Evolutionary conservation across 2,888 invertebrate species (phyloP).

Genomic region (Lomographa bimaculata): DNA sequence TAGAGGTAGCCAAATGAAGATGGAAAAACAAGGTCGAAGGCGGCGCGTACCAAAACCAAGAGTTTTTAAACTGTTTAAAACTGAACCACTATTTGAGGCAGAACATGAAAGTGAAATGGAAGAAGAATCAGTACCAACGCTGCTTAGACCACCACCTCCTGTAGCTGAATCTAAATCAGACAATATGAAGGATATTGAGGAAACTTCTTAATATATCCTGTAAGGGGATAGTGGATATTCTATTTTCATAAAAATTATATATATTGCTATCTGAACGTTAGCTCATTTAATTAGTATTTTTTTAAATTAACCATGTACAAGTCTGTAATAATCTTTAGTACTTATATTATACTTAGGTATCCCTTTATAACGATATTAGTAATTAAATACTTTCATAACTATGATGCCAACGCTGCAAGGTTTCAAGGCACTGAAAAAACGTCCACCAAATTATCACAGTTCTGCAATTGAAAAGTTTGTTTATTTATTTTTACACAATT

Average conservation of each 20-base stretch:
- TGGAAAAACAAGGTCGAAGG: constrained; percentile 56
- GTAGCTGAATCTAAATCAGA: constrained; percentile 57
- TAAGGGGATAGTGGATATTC: too few relatives aligned
- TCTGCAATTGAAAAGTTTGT: too few relatives aligned
- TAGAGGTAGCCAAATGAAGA: constrained; percentile 47
- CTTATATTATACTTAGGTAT: too few relatives aligned
- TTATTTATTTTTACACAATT: constrained; percentile 11
- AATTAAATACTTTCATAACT: too few relatives aligned
- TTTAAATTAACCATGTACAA: constrained; percentile 10
- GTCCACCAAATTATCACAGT: too few relatives aligned
- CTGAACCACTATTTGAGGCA: constrained; percentile 66
- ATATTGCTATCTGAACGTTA: not conserved
- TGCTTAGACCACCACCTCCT: constrained; percentile 58
- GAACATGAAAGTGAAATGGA: constrained; percentile 47
- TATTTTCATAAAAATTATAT: not conserved
- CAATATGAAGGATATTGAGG: constrained; percentile 21
- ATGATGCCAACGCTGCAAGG: too few relatives aligned
- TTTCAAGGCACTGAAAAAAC: too few relatives aligned
- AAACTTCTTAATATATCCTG: constrained; percentile 22
- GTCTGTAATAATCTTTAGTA: constrained; percentile 5
- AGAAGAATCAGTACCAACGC: constrained; percentile 49
- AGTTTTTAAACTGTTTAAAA: constrained; percentile 55
- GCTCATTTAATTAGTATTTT: constrained; percentile 7
- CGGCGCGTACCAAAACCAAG: constrained; percentile 61
- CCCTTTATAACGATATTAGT: too few relatives aligned